These are phyloP conservation scores for Heliconius nattereri DNA, from an alignment of 1,140 invertebrate species.

Conservation along the genomic window DNA sequence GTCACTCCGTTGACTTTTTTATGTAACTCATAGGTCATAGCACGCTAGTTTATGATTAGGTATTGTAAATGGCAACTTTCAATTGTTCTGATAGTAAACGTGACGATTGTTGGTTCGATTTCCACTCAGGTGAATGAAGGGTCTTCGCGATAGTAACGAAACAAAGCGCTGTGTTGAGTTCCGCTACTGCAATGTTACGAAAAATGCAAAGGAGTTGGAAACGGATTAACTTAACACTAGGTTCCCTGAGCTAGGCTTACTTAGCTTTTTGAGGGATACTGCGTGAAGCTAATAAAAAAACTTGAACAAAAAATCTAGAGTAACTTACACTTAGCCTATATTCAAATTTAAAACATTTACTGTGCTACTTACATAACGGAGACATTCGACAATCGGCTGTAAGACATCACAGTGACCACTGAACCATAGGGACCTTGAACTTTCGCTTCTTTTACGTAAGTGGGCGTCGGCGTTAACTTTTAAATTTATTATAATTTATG, in stretches of 20 bases:
- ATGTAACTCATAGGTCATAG: too few relatives aligned
- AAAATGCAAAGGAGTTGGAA: background rate
- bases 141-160: background rate
- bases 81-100: background rate
- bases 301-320: too few relatives aligned
- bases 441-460: constrained; percentile 30
- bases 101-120: background rate
- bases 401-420: constrained; percentile 6
- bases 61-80: too few relatives aligned
- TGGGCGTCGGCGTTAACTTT: background rate
- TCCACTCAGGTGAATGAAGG: background rate
- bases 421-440: constrained; percentile 19
- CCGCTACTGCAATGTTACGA: background rate
- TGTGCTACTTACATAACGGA: background rate
- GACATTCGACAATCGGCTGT: background rate
- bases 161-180: background rate
- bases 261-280: too few relatives aligned
- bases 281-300: too few relatives aligned
- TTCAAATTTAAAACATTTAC: too few relatives aligned
- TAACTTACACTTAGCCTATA: too few relatives aligned
- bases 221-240: background rate
- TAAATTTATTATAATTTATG: constrained; percentile 15
- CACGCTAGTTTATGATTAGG: too few relatives aligned
- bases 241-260: background rate
- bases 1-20: too few relatives aligned